These are phyloP conservation scores for Pachliopta kotzebuea DNA, from an alignment of 2,888 invertebrate genomes.

Conservation along the genomic window DNA sequence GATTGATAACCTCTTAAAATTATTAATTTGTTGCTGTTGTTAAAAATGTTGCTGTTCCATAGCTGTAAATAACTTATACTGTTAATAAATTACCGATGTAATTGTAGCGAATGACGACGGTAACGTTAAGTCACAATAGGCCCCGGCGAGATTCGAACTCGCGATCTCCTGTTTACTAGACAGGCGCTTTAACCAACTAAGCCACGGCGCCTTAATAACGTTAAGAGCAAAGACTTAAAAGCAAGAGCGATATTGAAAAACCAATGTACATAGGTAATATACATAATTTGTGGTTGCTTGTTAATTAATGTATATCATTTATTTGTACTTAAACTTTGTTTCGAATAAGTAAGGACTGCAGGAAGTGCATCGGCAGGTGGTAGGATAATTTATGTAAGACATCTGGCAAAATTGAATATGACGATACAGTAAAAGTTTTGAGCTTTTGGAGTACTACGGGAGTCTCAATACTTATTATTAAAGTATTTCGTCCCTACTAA, in stretches of 20 bases:
- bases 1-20: neutral
- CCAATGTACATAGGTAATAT: neutral
- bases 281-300: neutral
- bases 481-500: no score
- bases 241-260: neutral
- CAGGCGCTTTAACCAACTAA: conserved; percentile 86
- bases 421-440: neutral
- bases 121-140: no score
- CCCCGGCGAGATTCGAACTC: conserved; percentile 77
- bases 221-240: neutral
- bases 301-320: neutral
- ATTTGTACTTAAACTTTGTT: neutral
- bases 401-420: conserved; percentile 2
- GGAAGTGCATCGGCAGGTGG: neutral
- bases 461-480: no score
- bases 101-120: no score
- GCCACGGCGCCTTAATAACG: conserved; percentile 84
- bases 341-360: neutral
- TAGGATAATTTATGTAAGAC: neutral
- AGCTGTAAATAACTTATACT: neutral
- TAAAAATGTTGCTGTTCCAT: neutral
- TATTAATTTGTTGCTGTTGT: neutral
- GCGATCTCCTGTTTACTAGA: conserved; percentile 78
- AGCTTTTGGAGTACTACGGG: neutral
- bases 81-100: neutral